phyloP scores from a whole-genome alignment of 2,113 vertebrate genomes.

The Crotalus viridis region DNA sequence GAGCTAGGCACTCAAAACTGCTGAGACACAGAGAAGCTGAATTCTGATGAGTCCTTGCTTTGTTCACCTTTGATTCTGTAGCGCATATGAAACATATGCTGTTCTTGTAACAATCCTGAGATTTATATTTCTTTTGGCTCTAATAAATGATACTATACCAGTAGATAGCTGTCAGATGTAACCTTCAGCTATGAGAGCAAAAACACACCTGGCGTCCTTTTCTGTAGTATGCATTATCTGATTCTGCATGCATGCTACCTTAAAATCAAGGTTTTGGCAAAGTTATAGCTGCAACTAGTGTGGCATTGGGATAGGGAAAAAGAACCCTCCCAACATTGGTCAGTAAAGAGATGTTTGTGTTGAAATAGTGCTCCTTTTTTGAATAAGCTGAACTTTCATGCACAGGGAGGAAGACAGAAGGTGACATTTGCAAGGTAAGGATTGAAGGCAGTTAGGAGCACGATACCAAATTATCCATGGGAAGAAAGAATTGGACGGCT shows the following conservation, averaged over 20 bases:
- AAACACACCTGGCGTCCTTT: not conserved
- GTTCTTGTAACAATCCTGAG: constrained; percentile 30
- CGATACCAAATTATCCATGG: constrained; percentile 76
- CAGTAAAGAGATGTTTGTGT: constrained; percentile 17
- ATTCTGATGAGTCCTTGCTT: constrained; percentile 14
- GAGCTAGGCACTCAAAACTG: constrained; percentile 4
- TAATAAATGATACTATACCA: constrained; percentile 25
- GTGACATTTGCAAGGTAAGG: constrained; percentile 54
- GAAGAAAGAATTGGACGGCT: constrained; percentile 95
- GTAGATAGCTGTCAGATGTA: not conserved
- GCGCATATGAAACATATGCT: constrained; percentile 28
- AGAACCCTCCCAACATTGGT: not conserved
- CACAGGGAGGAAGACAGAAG: constrained; percentile 60
- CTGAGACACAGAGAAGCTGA: constrained; percentile 1
- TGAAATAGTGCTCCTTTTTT: constrained; percentile 44
- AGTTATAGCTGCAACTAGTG: constrained; percentile 11
- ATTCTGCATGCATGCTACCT: constrained; percentile 27
- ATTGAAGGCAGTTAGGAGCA: constrained; percentile 47
- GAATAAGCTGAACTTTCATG: constrained; percentile 64
- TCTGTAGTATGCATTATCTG: not conserved
- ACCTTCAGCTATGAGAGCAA: not conserved
- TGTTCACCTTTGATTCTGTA: constrained; percentile 34
- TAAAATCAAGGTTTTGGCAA: constrained; percentile 27
- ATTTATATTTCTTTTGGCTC: constrained; percentile 9
- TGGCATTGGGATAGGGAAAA: constrained; percentile 24